These are phyloP conservation scores for Aphaenogaster rudis DNA, from an alignment of 1,140 invertebrate species.

Conservation along the genomic window DNA sequence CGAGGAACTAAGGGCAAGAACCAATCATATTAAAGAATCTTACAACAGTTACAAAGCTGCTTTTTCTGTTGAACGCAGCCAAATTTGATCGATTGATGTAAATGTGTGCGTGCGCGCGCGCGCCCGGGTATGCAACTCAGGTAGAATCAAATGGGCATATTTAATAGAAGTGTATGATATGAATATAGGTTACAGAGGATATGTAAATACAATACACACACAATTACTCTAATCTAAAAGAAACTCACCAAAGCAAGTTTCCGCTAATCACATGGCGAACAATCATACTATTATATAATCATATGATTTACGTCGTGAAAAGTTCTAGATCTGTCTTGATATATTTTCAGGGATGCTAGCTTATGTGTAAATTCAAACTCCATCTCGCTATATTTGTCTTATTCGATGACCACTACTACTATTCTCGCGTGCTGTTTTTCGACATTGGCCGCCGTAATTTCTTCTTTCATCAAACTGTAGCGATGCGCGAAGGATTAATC, in stretches of 20 bases:
- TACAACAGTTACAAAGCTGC: no score
- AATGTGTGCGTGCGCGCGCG: not conserved
- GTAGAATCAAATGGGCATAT: not conserved
- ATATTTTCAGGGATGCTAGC: not conserved
- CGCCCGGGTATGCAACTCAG: not conserved
- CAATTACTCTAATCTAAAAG: not conserved
- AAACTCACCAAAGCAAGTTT: not conserved
- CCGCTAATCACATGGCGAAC: not conserved
- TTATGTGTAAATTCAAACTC: not conserved
- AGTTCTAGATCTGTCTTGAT: not conserved
- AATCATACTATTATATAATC: not conserved
- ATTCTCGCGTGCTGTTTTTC: not conserved
- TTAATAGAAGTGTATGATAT: not conserved
- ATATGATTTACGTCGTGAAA: not conserved
- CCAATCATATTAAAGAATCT: no score
- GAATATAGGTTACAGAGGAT: not conserved
- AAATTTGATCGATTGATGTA: no score
- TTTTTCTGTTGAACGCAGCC: no score
- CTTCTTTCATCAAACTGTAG: slow-evolving; percentile 47
- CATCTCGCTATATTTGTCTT: not conserved
- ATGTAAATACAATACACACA: not conserved
- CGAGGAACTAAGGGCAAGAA: no score
- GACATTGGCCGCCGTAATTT: not conserved
- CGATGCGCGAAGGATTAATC: slow-evolving; percentile 38
- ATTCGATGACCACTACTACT: not conserved